Conservation (phyloP, 2,113 vertebrate species). For the Phalacrocorax pelagicus region DNA sequence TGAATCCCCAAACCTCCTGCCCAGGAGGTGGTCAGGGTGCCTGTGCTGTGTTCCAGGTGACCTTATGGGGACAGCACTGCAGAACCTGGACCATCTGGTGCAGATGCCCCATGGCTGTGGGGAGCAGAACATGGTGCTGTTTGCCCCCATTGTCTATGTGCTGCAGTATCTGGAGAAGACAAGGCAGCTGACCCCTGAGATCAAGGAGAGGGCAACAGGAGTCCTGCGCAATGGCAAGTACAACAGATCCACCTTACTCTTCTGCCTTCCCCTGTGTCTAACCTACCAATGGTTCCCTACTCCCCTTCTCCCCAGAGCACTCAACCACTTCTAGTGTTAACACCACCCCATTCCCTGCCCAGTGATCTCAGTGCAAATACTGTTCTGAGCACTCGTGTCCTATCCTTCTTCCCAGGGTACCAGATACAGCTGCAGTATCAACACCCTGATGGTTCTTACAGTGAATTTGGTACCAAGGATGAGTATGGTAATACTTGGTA, state of each 20-base stretch:
- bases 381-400: background rate
- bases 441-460: slow-evolving; percentile 85
- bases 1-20: background rate
- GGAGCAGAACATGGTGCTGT: slow-evolving; percentile 88
- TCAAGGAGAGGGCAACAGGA: slow-evolving; percentile 62
- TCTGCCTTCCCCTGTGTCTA: background rate
- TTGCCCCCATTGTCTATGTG: slow-evolving; percentile 84
- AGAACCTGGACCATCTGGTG: slow-evolving; percentile 80
- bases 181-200: slow-evolving; percentile 72
- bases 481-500: slow-evolving; percentile 87
- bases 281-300: background rate
- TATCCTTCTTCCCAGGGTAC: slow-evolving; percentile 73
- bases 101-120: slow-evolving; percentile 81
- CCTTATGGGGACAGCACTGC: slow-evolving; percentile 77
- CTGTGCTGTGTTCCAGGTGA: slow-evolving; percentile 73
- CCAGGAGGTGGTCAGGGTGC: background rate
- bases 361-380: background rate
- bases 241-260: background rate
- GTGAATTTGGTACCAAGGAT: slow-evolving; percentile 83
- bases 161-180: slow-evolving; percentile 83
- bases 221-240: slow-evolving; percentile 78
- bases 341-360: background rate
- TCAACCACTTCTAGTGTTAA: background rate
- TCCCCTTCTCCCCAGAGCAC: background rate
- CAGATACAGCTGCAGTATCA: slow-evolving; percentile 86